Conservation (phyloP, 1,140 invertebrate species). For the Sipha flava region DNA sequence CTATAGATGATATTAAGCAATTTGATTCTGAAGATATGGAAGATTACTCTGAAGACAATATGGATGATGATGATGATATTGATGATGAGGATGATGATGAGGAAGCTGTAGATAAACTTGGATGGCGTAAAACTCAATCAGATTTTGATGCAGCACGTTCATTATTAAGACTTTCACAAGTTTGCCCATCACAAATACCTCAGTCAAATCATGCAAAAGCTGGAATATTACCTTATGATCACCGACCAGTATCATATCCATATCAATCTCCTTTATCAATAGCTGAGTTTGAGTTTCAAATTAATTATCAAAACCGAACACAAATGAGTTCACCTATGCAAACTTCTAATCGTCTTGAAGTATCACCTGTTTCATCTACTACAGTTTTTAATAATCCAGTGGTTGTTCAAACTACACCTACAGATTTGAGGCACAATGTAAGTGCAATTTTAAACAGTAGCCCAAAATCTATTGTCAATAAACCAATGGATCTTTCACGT, state of each 20-base stretch:
- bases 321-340: not conserved
- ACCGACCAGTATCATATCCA: slow-evolving; percentile 22
- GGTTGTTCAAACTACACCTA: not conserved
- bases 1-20: slow-evolving; percentile 56
- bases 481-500: slow-evolving; percentile 24
- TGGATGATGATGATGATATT: slow-evolving; percentile 53
- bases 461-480: not conserved
- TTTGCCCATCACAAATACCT: slow-evolving; percentile 1
- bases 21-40: slow-evolving; percentile 30
- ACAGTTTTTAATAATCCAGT: not conserved
- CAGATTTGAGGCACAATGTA: slow-evolving; percentile 3
- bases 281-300: not conserved
- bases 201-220: slow-evolving; percentile 17
- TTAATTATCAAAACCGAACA: not conserved
- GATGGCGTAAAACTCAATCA: slow-evolving; percentile 33
- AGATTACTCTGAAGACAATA: slow-evolving; percentile 45
- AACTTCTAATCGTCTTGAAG: not conserved
- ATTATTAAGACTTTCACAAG: slow-evolving; percentile 16
- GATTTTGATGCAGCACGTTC: slow-evolving; percentile 30
- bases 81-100: slow-evolving; percentile 57
- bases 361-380: not conserved
- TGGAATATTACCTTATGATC: slow-evolving; percentile 9
- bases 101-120: slow-evolving; percentile 55
- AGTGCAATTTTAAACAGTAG: not conserved
- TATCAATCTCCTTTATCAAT: slow-evolving; percentile 21